These are phyloP conservation scores for Chamaea fasciata DNA, from an alignment of 2,113 vertebrate species.

Conservation along the genomic window DNA sequence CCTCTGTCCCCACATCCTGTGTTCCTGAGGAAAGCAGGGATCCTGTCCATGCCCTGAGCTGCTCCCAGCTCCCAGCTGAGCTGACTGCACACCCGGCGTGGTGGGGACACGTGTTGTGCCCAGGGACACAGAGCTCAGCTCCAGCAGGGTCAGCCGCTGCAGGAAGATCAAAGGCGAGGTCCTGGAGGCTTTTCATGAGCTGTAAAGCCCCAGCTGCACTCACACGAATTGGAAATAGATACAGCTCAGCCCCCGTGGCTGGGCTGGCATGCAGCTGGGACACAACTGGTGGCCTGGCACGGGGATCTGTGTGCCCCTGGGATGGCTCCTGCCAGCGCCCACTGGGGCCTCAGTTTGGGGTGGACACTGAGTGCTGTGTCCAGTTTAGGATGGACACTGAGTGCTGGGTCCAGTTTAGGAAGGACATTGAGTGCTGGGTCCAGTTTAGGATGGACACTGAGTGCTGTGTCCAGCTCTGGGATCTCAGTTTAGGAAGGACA, in stretches of 20 bases:
- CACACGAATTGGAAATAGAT: background rate
- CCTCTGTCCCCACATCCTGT: background rate
- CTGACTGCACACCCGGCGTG: background rate
- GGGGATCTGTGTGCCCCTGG: background rate
- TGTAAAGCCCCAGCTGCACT: background rate
- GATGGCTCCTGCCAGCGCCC: background rate
- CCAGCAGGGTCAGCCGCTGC: background rate
- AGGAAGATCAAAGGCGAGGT: background rate
- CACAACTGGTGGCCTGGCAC: background rate
- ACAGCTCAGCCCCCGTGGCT: background rate
- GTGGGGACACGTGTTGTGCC: background rate
- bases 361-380: too few relatives aligned
- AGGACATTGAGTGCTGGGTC: too few relatives aligned
- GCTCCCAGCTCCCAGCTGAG: background rate
- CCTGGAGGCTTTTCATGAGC: background rate
- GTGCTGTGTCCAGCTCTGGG: too few relatives aligned
- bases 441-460: too few relatives aligned
- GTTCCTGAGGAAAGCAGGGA: background rate
- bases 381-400: too few relatives aligned
- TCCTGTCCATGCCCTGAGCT: background rate
- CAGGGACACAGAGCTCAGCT: background rate
- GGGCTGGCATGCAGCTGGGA: background rate
- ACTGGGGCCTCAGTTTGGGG: background rate
- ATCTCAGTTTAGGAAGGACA: too few relatives aligned
- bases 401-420: too few relatives aligned